A percentile compares a stretch with the other conserved stretches of the same genome.
These are phyloP conservation scores for Typhlichthys eigenmanni DNA, from an alignment of 2,797 vertebrate species.

Conservation along the genomic window DNA sequence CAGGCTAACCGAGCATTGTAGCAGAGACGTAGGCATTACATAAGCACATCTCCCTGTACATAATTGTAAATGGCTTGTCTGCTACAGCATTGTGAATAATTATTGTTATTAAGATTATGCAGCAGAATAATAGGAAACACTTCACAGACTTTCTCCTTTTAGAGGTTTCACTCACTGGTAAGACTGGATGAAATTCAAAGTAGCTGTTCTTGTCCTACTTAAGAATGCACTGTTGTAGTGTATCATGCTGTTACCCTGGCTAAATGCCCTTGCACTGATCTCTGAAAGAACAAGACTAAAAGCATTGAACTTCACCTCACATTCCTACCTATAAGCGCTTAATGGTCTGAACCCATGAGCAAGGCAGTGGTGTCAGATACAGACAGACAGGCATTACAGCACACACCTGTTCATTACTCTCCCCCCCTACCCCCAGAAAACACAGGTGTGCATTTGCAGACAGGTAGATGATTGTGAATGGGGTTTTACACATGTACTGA, in stretches of 20 bases:
- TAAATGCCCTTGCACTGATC: not conserved
- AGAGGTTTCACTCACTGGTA: not conserved
- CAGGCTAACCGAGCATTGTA: constrained; percentile 34
- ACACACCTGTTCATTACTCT: not conserved
- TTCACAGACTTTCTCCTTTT: not conserved
- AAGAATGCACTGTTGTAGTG: not conserved
- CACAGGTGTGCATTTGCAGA: constrained; percentile 7
- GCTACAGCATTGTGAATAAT: not conserved
- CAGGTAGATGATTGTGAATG: constrained; percentile 6
- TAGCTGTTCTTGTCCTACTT: constrained; percentile 2
- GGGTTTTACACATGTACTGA: not conserved
- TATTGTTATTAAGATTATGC: constrained; percentile 8
- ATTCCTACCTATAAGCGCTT: constrained; percentile 8
- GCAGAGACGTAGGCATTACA: constrained; percentile 19
- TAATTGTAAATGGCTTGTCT: constrained; percentile 37
- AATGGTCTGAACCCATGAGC: not conserved
- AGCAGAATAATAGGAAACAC: constrained; percentile 8
- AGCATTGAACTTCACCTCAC: not conserved
- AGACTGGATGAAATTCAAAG: constrained; percentile 9
- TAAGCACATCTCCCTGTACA: constrained; percentile 18
- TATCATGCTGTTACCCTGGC: too few species aligned
- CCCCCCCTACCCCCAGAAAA: not conserved
- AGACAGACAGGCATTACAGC: constrained; percentile 16
- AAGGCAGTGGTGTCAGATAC: constrained; percentile 2
- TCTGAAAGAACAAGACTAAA: not conserved